Conservation (phyloP, 2,797 vertebrate genomes). For the Mus minutoides region DNA sequence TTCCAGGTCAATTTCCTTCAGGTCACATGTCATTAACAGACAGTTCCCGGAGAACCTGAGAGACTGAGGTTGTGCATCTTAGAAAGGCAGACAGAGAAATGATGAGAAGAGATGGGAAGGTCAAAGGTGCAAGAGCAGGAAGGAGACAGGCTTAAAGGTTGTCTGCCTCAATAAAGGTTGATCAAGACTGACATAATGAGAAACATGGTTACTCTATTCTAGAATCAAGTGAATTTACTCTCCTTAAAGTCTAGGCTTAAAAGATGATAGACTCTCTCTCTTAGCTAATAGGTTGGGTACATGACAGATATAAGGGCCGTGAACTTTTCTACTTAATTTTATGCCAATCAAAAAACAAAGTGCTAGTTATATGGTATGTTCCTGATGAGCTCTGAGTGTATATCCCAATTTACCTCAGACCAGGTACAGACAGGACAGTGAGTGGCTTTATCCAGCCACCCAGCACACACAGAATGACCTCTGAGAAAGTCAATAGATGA, state of each 20-base stretch:
- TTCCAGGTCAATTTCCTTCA: constrained; percentile 16
- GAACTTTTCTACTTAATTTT: constrained; percentile 29
- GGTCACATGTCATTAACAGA: background rate
- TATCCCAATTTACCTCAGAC: constrained; percentile 8
- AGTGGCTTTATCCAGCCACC: background rate
- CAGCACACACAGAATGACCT: constrained; percentile 27
- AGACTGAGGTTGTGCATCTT: background rate
- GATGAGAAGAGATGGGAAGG: background rate
- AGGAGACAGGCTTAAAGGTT: background rate
- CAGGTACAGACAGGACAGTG: background rate
- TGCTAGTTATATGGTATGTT: background rate
- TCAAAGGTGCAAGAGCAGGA: background rate
- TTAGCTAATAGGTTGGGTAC: background rate
- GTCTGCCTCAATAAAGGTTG: background rate
- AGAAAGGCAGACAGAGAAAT: constrained; percentile 28
- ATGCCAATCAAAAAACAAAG: background rate
- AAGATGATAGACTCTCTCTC: background rate
- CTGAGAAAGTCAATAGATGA: constrained; percentile 38
- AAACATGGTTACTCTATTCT: constrained; percentile 18
- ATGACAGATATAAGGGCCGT: background rate
- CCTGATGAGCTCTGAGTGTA: background rate
- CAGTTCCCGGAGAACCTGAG: background rate
- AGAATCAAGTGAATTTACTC: background rate
- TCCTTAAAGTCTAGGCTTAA: background rate
- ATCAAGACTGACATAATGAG: background rate